These are phyloP conservation scores for Argyresthia goedartella DNA, from an alignment of 2,888 invertebrate species.

Conservation along the genomic window DNA sequence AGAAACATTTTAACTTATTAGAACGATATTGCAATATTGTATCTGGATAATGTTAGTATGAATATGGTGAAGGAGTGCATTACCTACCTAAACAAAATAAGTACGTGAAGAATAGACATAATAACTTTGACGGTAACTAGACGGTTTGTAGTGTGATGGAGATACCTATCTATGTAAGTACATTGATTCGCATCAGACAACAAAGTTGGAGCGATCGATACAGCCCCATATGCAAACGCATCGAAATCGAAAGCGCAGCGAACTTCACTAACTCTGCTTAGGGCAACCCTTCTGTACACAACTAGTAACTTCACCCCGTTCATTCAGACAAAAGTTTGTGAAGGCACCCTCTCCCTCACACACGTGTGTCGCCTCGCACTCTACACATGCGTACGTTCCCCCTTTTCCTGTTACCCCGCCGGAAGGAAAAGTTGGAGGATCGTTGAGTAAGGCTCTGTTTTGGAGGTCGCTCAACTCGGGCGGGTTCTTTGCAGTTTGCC, in stretches of 20 bases:
- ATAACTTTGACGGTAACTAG: too few species aligned
- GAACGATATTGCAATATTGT: too few species aligned
- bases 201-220: constrained; percentile 47
- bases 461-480: constrained; percentile 16
- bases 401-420: constrained; percentile 20
- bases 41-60: too few species aligned
- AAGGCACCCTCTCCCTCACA: constrained; percentile 43
- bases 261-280: constrained; percentile 36
- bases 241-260: constrained; percentile 60
- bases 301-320: constrained; percentile 55
- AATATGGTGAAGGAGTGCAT: too few species aligned
- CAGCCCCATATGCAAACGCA: constrained; percentile 57
- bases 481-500: constrained; percentile 29
- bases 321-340: constrained; percentile 33
- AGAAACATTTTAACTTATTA: too few species aligned
- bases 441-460: constrained; percentile 15
- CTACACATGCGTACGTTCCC: constrained; percentile 37
- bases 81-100: too few species aligned
- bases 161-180: too few species aligned
- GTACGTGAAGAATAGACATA: too few species aligned
- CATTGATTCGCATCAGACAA: constrained; percentile 13
- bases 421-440: constrained; percentile 17
- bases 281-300: constrained; percentile 57
- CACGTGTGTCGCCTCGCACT: constrained; percentile 50
- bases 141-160: too few species aligned